Conservation (phyloP, 1,140 invertebrate species). For the Ruditapes philippinarum region DNA sequence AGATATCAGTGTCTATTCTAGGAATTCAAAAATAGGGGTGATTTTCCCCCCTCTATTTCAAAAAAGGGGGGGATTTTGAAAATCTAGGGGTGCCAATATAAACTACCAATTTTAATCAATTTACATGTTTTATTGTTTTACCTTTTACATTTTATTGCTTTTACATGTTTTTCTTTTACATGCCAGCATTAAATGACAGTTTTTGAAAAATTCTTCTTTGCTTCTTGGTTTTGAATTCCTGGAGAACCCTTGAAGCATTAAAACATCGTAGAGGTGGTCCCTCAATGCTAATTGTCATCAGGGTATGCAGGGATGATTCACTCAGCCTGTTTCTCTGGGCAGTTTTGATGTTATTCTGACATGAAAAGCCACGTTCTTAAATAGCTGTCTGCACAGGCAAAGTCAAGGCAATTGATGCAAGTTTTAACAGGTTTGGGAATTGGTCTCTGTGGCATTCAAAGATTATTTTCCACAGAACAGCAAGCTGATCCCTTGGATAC, state of each 20-base stretch:
- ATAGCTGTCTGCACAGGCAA: constrained; percentile 34
- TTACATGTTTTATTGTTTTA: background rate
- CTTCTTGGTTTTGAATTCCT: constrained; percentile 40
- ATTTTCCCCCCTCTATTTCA: background rate
- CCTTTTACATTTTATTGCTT: background rate
- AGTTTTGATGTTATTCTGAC: constrained; percentile 38
- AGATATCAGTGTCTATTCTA: constrained; percentile 6
- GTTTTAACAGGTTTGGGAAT: constrained; percentile 33
- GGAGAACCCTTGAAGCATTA: background rate
- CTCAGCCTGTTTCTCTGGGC: background rate
- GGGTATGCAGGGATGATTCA: background rate
- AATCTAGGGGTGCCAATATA: background rate
- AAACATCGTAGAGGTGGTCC: background rate
- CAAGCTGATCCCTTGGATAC: constrained; percentile 29
- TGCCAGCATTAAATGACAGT: background rate
- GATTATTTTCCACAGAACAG: constrained; percentile 34
- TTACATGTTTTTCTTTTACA: background rate
- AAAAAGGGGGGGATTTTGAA: constrained; percentile 8
- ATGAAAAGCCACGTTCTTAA: constrained; percentile 33
- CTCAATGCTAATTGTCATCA: constrained; percentile 35
- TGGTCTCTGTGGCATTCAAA: constrained; percentile 6
- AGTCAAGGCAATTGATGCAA: constrained; percentile 24
- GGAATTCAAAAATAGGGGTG: no score
- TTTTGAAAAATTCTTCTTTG: background rate
- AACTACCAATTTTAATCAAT: background rate